Evolutionary conservation across 2,797 vertebrate genomes (phyloP), one percentile per base, ranked within the genome.

Genomic region (Loriculus beryllinus): DNA sequence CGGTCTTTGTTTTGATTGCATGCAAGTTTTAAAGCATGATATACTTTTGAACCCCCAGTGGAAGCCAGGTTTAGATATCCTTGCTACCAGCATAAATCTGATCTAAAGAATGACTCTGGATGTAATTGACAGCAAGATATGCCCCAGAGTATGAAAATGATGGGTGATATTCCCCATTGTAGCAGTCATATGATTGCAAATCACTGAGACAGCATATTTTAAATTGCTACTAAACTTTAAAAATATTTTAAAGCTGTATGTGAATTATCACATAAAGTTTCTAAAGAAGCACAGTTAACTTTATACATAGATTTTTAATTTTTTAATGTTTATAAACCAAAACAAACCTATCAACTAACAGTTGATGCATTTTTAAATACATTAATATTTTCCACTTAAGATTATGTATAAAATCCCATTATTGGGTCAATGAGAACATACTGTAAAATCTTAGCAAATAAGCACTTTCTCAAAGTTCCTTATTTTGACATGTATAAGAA

Each of bases 261-360:
- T 77, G 95, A 96, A 91, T 69, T 59, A 93, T 94, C 92, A 90
- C 92, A 80, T 79, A 37, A 94, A 93, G 89, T 96, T 97, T 97
- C 94, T 97, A 52, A 93, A 95, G 91, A 97, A 98, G 97, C 97
- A 98, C 97, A 97, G 92, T 96, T 96, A 95, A 76, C 96, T 97
- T 97, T 98, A 92, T 98, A 97, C 39, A 92, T 96, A 97, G 92
- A 87, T 86, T 77, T 96, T 96, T 90, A 90, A 82, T 89, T 97
- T 98, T 98, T 94, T 97, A 97, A 96, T 65, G 28, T 97, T 96
- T 96, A 96, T 97, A 97, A 89, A 93, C 86, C 87, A 88, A 95
- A 94, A 88, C 67, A 95, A 95, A 91, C 88, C 35, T 91, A 37
- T 82, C 78, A 91, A 83, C 49, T 82, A 43, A 85, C 29, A 75